Evolutionary conservation across 2,113 vertebrate genomes (phyloP).

Genomic region (Rafetus swinhoei): DNA sequence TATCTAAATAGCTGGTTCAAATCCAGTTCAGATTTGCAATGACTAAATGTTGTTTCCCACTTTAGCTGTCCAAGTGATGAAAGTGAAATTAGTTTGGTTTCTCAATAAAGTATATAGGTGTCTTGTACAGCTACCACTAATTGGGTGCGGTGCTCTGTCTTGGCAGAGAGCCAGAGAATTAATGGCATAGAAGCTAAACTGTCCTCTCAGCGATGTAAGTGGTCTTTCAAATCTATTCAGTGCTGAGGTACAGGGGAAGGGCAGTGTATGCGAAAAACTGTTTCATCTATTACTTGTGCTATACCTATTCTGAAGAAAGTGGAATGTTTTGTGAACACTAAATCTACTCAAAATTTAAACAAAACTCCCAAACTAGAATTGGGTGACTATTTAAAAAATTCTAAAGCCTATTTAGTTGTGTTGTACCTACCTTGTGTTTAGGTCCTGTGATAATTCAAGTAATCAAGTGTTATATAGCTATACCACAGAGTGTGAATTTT

Average conservation of each 20-base stretch:
- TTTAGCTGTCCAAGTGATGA: background rate
- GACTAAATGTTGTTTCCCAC: background rate
- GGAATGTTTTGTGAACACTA: accelerated
- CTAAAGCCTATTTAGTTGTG: background rate
- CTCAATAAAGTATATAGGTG: background rate
- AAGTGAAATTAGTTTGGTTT: background rate
- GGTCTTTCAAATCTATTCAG: conserved; percentile 27
- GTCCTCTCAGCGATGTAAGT: background rate
- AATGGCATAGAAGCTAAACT: conserved; percentile 27
- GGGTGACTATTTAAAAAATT: background rate
- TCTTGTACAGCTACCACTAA: background rate
- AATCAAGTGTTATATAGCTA: accelerated
- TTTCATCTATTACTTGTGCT: background rate
- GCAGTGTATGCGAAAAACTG: background rate
- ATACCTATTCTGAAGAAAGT: background rate
- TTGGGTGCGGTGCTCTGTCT: conserved; percentile 17
- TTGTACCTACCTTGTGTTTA: background rate
- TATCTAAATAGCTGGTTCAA: background rate
- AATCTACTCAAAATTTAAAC: background rate
- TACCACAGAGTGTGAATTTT: background rate
- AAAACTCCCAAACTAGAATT: background rate
- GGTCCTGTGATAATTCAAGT: background rate
- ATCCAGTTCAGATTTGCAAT: background rate
- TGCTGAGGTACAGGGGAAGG: conserved; percentile 7
- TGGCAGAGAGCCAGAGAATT: background rate